These are phyloP conservation scores for Danaus plexippus DNA, from an alignment of 1,140 invertebrate genomes.

Conservation along the genomic window DNA sequence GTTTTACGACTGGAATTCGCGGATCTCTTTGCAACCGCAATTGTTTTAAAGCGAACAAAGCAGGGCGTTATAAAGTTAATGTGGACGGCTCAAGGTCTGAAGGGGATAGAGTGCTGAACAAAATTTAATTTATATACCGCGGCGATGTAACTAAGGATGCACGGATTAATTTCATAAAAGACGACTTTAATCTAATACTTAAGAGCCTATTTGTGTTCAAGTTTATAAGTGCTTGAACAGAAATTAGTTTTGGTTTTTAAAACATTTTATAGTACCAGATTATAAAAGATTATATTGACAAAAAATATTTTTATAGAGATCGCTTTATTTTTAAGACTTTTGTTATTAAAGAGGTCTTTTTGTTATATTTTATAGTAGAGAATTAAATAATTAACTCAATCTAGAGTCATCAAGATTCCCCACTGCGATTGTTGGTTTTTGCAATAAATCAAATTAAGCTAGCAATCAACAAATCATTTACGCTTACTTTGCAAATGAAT, in stretches of 20 bases:
- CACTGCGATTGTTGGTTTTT: constrained; percentile 31
- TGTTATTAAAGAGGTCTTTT: too few species aligned
- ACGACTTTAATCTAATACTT: constrained; percentile 24
- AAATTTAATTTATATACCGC: constrained; percentile 36
- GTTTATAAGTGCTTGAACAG: constrained; percentile 18
- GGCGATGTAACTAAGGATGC: constrained; percentile 24
- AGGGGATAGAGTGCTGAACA: constrained; percentile 33
- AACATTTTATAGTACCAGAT: too few species aligned
- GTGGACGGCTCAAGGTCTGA: constrained; percentile 34
- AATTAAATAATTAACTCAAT: constrained; percentile 34
- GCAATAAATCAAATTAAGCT: constrained; percentile 37
- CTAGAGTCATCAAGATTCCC: constrained; percentile 39
- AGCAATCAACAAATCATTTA: constrained; percentile 12
- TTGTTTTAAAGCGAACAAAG: constrained; percentile 50
- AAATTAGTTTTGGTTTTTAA: too few species aligned
- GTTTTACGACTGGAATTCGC: constrained; percentile 47
- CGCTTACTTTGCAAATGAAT: background rate
- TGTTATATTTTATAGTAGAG: too few species aligned
- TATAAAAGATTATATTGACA: too few species aligned
- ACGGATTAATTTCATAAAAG: constrained; percentile 26
- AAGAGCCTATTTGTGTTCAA: constrained; percentile 18
- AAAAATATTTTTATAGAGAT: too few species aligned
- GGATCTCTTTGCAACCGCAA: constrained; percentile 37
- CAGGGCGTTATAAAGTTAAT: constrained; percentile 39
- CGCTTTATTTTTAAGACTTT: too few species aligned